A percentile compares a stretch with the other conserved stretches of the same genome.
phyloP scores from a whole-genome alignment of 35 echinoderm and acorn worm species.

The Apostichopus parvimensis region DNA sequence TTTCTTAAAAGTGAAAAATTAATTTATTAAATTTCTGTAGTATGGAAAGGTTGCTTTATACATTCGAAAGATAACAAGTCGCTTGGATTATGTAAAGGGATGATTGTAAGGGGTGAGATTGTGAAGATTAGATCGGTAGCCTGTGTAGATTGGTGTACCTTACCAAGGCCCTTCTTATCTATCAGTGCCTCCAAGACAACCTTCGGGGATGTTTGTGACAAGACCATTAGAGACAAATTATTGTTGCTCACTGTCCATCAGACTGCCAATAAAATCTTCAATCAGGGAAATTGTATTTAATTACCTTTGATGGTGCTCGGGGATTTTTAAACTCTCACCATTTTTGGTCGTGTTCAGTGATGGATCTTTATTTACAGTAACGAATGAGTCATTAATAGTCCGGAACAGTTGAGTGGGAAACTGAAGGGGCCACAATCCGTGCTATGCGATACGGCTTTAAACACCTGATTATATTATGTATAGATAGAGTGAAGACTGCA shows the following conservation, averaged over 20 bases:
- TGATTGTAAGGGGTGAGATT: too few relatives aligned
- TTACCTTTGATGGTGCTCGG: conserved; percentile 5
- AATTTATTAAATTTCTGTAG: too few relatives aligned
- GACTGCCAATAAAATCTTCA: conserved; percentile 37
- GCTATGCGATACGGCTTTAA: too few relatives aligned
- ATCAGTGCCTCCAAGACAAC: conserved; percentile 6
- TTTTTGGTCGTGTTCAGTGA: neutral
- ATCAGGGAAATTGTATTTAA: conserved; percentile 23
- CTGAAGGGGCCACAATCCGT: neutral
- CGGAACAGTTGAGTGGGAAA: neutral
- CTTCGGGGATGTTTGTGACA: neutral
- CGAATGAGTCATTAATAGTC: conserved; percentile 10
- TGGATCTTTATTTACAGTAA: conserved; percentile 7
- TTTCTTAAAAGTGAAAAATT: too few relatives aligned
- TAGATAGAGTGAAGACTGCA: too few relatives aligned
- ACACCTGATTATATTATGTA: too few relatives aligned
- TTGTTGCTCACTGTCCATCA: conserved; percentile 32
- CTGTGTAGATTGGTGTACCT: neutral
- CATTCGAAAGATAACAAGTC: too few relatives aligned
- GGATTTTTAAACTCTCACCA: neutral
- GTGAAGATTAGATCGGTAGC: too few relatives aligned
- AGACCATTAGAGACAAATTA: conserved; percentile 29
- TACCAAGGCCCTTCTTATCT: conserved; percentile 10
- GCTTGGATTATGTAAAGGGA: too few relatives aligned
- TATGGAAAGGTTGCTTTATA: too few relatives aligned